Evolutionary conservation across 2,888 invertebrate species (phyloP), one percentile per base, ranked within the genome.

Genomic region (Himalopsyche japonica): DNA sequence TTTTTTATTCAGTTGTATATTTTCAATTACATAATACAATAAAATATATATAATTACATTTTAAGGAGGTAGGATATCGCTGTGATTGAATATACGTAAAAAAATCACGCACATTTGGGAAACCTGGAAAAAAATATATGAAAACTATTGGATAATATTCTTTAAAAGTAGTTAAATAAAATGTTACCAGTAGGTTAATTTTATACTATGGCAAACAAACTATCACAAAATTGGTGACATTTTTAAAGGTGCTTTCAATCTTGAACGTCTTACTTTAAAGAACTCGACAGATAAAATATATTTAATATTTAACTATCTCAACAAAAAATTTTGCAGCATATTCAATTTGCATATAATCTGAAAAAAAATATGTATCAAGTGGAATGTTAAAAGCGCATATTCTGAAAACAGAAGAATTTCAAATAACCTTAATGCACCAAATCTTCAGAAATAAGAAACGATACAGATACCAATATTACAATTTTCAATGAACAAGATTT

Each of bases 1-100:
- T 83, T 83, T 81, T 84, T 79, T 79, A 80, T 79, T 47, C 79
- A 49, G 6, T 79, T 82, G 82, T 84, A 94, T 87, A 85, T 85
- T 85, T 82, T 83, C 64, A 80, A 79, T 82, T 84, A 85, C 83
- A 82, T 77, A 76, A 84, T 84, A 86, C 82, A 82, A 82, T 85
- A 82, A 81, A 85, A 84, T 84, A 85, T 83, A 37, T 37, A 83
- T 85, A 82, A 84, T 85, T 85, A 83, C 76, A 83, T 81, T 86
- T 82, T 84, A 86, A 85, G 81, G 86, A 86, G 86, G 86, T 86
- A 86, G 86, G 78, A 84, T 70, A 82, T 85, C 64, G 79, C 82
- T 85, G 85, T 80, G 83, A 86, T 82, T 79, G 76, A 82, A 81
- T 32, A 48, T 79, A 43, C 15, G 24, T 47, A 79, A 70, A 83